Evolutionary conservation across 2,797 vertebrate species (phyloP).

Genomic region (Pteropus rufus): DNA sequence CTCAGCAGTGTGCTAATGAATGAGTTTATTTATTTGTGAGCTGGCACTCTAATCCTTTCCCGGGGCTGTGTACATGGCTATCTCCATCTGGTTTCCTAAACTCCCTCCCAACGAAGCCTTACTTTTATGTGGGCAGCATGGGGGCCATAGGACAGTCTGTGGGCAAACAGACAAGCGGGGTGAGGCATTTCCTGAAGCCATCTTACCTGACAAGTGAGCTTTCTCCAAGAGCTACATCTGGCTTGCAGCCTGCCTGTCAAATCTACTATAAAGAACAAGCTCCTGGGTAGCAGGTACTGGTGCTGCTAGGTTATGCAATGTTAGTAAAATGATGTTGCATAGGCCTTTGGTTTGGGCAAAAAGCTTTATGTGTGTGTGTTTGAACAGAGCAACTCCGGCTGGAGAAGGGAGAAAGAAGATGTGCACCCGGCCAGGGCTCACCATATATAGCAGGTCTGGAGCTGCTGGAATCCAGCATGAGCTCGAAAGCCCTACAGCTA

Average conservation of each 20-base stretch:
- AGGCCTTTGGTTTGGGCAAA: background rate
- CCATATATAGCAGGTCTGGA: conserved; percentile 49
- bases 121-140: background rate
- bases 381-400: background rate
- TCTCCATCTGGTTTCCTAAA: conserved; percentile 61
- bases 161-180: conserved; percentile 38
- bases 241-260: conserved; percentile 14
- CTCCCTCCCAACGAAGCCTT: conserved; percentile 7
- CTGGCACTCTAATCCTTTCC: conserved; percentile 52
- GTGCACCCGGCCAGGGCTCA: background rate
- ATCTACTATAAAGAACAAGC: conserved; percentile 22
- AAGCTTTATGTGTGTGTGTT: background rate
- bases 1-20: conserved; percentile 60
- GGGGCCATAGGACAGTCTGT: background rate
- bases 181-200: conserved; percentile 52
- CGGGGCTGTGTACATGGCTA: conserved; percentile 44
- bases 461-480: conserved; percentile 11
- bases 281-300: background rate
- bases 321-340: conserved; percentile 22
- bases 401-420: background rate
- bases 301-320: background rate
- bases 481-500: background rate
- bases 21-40: conserved; percentile 65
- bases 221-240: conserved; percentile 33
- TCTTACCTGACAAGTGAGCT: conserved; percentile 26